Evolutionary conservation across 1,140 invertebrate genomes (phyloP).

Genomic region (Probaryconus sp.): DNA sequence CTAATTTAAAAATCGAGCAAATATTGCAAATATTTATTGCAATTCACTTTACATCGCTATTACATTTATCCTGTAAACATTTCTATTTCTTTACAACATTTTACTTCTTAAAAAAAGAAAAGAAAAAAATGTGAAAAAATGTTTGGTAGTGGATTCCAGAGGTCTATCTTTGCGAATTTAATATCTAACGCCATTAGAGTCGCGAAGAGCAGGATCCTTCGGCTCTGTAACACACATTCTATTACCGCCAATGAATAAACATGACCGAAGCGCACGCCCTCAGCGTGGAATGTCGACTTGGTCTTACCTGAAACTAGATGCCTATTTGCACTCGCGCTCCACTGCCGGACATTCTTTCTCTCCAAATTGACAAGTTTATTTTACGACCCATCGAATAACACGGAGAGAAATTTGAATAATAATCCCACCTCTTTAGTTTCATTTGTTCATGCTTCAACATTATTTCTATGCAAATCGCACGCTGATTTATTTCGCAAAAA

Average conservation of each 20-base stretch:
- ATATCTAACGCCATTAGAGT: slow-evolving; percentile 47
- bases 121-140: too few species aligned
- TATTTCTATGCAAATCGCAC: slow-evolving; percentile 24
- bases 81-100: too few species aligned
- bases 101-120: too few species aligned
- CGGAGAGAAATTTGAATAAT: slow-evolving; percentile 39
- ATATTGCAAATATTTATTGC: too few species aligned
- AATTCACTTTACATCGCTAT: too few species aligned
- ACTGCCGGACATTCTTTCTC: slow-evolving; percentile 25
- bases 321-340: slow-evolving; percentile 18
- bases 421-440: slow-evolving; percentile 3
- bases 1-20: too few species aligned
- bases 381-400: slow-evolving; percentile 48
- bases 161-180: too few species aligned
- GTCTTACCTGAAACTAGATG: slow-evolving; percentile 40
- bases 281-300: slow-evolving; percentile 36
- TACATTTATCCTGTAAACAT: too few species aligned
- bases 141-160: too few species aligned
- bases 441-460: neutral
- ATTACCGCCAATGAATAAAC: slow-evolving; percentile 59
- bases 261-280: slow-evolving; percentile 44
- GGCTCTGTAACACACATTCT: slow-evolving; percentile 51
- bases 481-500: neutral
- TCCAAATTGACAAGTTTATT: slow-evolving; percentile 53
- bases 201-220: slow-evolving; percentile 16